These are phyloP conservation scores for Oenanthe oenanthe DNA, from an alignment of 2,113 vertebrate species.

Conservation along the genomic window DNA sequence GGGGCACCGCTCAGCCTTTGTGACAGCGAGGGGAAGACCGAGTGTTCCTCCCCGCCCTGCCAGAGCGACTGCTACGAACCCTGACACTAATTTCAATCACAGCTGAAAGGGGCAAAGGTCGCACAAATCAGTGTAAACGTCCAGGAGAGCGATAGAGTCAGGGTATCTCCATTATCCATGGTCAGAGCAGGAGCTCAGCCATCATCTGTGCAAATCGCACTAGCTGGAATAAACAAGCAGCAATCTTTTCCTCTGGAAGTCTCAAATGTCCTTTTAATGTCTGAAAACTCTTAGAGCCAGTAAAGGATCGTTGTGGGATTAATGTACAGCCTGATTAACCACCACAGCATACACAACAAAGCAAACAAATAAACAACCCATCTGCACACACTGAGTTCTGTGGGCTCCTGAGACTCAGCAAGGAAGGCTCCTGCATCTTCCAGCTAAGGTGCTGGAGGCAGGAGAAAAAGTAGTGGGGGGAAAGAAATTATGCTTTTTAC, in stretches of 20 bases:
- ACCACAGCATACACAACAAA: not conserved
- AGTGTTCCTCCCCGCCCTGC: not conserved
- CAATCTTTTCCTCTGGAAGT: not conserved
- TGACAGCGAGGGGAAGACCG: rapidly evolving
- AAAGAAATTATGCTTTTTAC: not conserved
- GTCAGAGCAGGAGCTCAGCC: not conserved
- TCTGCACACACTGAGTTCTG: no score
- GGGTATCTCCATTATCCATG: rapidly evolving
- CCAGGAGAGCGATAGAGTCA: not conserved
- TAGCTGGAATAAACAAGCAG: not conserved
- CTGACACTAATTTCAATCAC: not conserved
- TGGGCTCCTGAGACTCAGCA: not conserved
- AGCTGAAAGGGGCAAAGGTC: not conserved
- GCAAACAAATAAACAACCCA: not conserved
- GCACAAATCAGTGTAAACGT: not conserved
- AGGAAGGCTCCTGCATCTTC: not conserved
- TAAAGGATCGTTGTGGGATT: not conserved
- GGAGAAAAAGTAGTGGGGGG: not conserved
- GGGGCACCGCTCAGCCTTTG: rapidly evolving
- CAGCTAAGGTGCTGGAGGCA: not conserved
- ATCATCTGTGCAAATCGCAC: not conserved
- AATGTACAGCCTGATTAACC: not conserved
- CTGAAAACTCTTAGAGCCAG: not conserved
- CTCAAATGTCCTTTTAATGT: not conserved
- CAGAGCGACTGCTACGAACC: rapidly evolving